Base-by-base conservation (phyloP, 64 coral and sea anemone species). In the Anthopleura sola region DNA sequence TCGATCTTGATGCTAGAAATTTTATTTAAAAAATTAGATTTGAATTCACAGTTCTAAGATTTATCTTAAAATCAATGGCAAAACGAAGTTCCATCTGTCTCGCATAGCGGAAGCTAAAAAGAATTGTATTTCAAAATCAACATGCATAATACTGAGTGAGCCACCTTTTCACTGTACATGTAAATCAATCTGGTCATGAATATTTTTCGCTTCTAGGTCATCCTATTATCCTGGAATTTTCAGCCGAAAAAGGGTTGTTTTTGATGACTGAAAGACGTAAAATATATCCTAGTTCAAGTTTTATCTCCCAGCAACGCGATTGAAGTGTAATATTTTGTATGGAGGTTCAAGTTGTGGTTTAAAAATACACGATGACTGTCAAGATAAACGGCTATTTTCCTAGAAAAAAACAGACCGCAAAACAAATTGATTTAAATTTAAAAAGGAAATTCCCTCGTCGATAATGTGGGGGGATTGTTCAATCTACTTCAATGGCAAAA, bases 351-450 rank as follows among this genome's bases (percentile, higher is more conserved):
- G 31, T 33, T 71, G 66, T 34, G 31, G 66, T 71, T 20, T 3
- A 71, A 71, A 69, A 34, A 71, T 71, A 71, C 66, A 36, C 66
- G 26, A 4, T 34, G 13, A 34, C 34, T 34, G 66, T 71, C 66
- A 34, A 71, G 66, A 71, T 71, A 32, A 71, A 71, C 11, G n/a
- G 8, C 66, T 32, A 32, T 71, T 32, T 71, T 33, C 11, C 28
- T 62, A 62, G 66, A 34, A 36, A 34, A 36, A 32, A 71, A 71
- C 66, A 71, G 66, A 71, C 66, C 66, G 29, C 66, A 71, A 71
- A 71, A 71, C 66, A 71, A 71, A 29, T 71, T 34, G 8, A 71
- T 71, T 71, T 71, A 34, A 32, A 71, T 71, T 32, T 71, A 8
- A 71, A 71, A 71, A 71, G 9, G 2, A 13, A 11, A 32, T 16